Base-by-base conservation (phyloP, 2,888 invertebrate genomes). In the Lasioglossum pauxillum region DNA sequence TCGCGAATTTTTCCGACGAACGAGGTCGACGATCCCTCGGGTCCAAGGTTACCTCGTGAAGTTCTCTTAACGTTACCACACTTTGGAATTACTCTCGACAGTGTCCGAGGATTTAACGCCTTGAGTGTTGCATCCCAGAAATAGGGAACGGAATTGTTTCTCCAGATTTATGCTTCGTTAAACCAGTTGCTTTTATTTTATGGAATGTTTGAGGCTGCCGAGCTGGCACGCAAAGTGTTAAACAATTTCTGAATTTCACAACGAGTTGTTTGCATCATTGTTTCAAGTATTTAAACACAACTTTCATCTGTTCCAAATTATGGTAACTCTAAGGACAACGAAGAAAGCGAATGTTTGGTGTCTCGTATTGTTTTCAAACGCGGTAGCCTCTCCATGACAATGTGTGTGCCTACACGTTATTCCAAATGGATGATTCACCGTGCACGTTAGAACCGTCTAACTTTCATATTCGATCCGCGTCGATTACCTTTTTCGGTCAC, bases 351-450 rank as follows among this genome's bases (percentile, higher is more conserved):
- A 64, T 19, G 5, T 31, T 27, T 77, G 12, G 23, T 27, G 64
- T 69, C 35, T 23, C 38, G 67, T 67, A 19, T 49, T 8, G 41
- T 10, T 64, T n/a, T 78, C 31, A 69, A 73, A 44, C 72, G 57
- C 57, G 57, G 72, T 72, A 78, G 76, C 44, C 75, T 77, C 60
- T 77, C 60, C 38, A 14, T 71, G 83, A 83, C 79, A 79, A 74
- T 90, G 67, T 44, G 38, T 84, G 49, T 84, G 87, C 90, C 87
- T 82, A 89, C 85, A 77, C 80, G 69, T 73, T 87, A 81, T 83
- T 84, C 84, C 75, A 82, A 87, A 72, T 76, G 57, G 81, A 77
- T 90, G 89, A 90, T 83, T 90, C 90, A 90, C 64, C 76, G 75
- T 79, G 74, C 46, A 49, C 72, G 49, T 64, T 75, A 82, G 72